Percentiles rank a stretch among this genome's conserved stretches.
Evolutionary conservation across 2,797 vertebrate genomes (phyloP).

Genomic region (Crypturellus tataupa): DNA sequence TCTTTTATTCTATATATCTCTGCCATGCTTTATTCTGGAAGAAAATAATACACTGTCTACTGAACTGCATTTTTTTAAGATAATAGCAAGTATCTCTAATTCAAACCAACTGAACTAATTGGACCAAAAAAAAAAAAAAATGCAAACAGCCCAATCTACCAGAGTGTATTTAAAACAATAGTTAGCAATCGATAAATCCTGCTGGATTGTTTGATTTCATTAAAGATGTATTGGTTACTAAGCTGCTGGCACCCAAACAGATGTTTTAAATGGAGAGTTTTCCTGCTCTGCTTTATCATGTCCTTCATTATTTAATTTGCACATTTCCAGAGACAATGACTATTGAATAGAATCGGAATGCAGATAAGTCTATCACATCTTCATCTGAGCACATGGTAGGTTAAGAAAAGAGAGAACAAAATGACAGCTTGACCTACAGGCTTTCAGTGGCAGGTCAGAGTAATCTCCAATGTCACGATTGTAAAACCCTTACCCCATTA

Average conservation of each 20-base stretch:
- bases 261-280: slow-evolving; percentile 87
- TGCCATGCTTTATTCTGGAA: slow-evolving; percentile 33
- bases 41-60: neutral
- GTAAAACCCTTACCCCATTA: slow-evolving; percentile 35
- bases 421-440: slow-evolving; percentile 37
- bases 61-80: slow-evolving; percentile 46
- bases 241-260: slow-evolving; percentile 86
- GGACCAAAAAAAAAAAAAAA: slow-evolving; percentile 75
- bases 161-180: slow-evolving; percentile 86
- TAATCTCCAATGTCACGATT: neutral
- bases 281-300: slow-evolving; percentile 76
- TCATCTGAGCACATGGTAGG: slow-evolving; percentile 27
- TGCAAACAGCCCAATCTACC: slow-evolving; percentile 80
- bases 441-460: slow-evolving; percentile 22
- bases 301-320: slow-evolving; percentile 74
- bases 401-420: neutral
- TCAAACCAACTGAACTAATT: slow-evolving; percentile 89
- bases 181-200: slow-evolving; percentile 87
- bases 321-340: slow-evolving; percentile 63
- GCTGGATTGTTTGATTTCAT: slow-evolving; percentile 85
- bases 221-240: slow-evolving; percentile 83
- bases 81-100: slow-evolving; percentile 83
- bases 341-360: slow-evolving; percentile 16
- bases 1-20: neutral
- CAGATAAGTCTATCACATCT: slow-evolving; percentile 18